Evolutionary conservation across 2,797 vertebrate species (phyloP).

Genomic region (Scarus forsteni): DNA sequence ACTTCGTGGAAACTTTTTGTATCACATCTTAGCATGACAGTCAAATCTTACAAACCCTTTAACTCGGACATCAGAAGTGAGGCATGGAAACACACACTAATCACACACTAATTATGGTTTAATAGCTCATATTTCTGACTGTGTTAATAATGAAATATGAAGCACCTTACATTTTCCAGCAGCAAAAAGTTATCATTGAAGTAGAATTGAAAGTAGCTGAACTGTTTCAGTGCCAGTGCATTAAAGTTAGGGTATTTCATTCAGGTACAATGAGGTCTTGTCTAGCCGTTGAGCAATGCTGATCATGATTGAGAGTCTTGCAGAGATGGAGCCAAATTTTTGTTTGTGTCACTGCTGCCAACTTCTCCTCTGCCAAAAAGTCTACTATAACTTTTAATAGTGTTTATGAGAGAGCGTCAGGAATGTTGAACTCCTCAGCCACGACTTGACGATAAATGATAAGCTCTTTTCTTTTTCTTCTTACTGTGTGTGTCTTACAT

Average conservation of each 20-base stretch:
- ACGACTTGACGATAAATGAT: constrained; percentile 31
- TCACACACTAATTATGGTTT: too few relatives aligned
- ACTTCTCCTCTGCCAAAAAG: constrained; percentile 53
- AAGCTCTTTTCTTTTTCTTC: neutral
- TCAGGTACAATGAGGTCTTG: constrained; percentile 68
- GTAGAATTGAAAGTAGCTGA: constrained; percentile 31
- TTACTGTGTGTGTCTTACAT: constrained; percentile 2
- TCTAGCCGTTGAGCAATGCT: constrained; percentile 57
- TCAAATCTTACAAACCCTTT: too few relatives aligned
- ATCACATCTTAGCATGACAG: too few relatives aligned
- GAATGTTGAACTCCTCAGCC: constrained; percentile 41
- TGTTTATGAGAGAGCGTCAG: constrained; percentile 48
- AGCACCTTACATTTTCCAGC: constrained; percentile 7
- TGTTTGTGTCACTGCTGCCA: constrained; percentile 68
- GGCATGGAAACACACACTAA: too few relatives aligned
- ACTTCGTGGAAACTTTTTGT: too few relatives aligned
- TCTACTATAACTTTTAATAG: constrained; percentile 57
- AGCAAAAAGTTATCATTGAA: constrained; percentile 11
- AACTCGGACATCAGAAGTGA: too few relatives aligned
- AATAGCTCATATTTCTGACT: too few relatives aligned
- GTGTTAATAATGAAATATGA: neutral
- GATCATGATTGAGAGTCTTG: constrained; percentile 65
- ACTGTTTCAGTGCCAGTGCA: constrained; percentile 32
- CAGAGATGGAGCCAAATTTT: constrained; percentile 56
- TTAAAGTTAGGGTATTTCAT: constrained; percentile 36